Evolutionary conservation across 2,888 invertebrate genomes (phyloP).

Genomic region (Cryptosula pallasiana): DNA sequence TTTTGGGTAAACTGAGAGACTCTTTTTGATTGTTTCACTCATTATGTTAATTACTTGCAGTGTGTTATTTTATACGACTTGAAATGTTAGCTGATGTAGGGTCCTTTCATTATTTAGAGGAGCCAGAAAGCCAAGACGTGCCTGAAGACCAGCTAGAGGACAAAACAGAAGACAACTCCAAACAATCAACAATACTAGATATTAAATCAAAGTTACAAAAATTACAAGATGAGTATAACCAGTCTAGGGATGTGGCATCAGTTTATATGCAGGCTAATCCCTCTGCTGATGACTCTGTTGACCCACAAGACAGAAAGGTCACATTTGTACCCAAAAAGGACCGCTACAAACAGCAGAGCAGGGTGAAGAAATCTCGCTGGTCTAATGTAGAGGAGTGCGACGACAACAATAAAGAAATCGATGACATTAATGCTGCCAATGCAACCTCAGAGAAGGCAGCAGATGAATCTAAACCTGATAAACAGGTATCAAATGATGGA

Average conservation of each 20-base stretch:
- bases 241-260: neutral
- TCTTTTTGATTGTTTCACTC: no score
- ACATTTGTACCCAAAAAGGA: slow-evolving; percentile 14
- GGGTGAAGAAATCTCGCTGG: neutral
- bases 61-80: no score
- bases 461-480: neutral
- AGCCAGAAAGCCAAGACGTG: no score
- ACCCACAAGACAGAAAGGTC: neutral
- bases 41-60: no score
- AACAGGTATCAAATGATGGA: neutral
- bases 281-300: neutral
- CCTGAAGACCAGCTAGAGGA: neutral
- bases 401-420: neutral
- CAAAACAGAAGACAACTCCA: neutral
- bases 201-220: neutral
- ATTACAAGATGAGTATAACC: neutral
- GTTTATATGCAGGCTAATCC: neutral
- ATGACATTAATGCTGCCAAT: neutral
- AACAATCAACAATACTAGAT: neutral
- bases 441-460: neutral
- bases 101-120: no score
- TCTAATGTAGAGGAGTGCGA: neutral
- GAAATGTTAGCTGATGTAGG: no score
- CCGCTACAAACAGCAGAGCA: neutral
- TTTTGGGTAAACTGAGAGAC: no score